Conservation (phyloP, 2,113 vertebrate species). For the Lates calcarifer region DNA sequence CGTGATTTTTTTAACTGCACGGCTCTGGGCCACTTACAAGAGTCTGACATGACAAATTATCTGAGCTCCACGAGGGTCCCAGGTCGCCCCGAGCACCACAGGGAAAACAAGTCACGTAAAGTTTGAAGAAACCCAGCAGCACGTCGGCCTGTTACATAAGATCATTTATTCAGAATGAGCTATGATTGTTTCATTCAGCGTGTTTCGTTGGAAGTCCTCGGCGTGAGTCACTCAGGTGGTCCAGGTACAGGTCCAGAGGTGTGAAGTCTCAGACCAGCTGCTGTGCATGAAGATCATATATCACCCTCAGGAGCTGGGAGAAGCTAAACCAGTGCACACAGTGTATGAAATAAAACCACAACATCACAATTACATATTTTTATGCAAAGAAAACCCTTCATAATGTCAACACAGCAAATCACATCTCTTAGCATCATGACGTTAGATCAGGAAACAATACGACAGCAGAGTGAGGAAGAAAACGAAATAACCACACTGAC, state of each 20-base stretch:
- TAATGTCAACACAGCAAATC: no score
- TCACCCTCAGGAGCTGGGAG: no score
- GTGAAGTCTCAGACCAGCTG: neutral
- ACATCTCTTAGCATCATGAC: no score
- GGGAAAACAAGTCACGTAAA: neutral
- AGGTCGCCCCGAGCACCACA: neutral
- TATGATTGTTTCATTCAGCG: neutral
- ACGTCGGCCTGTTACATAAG: neutral
- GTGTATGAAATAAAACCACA: no score
- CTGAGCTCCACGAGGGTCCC: neutral
- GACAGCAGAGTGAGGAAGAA: no score
- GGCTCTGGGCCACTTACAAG: conserved; percentile 24
- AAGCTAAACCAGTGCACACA: no score
- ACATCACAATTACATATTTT: no score
- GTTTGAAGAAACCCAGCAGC: conserved; percentile 6
- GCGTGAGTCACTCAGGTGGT: neutral
- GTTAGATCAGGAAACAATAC: no score
- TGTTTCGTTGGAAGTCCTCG: neutral
- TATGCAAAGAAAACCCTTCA: no score
- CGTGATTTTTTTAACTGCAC: neutral
- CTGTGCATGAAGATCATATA: neutral
- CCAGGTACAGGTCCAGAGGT: no score
- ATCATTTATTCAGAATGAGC: neutral
- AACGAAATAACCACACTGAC: no score
- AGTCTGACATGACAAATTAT: conserved; percentile 23